phyloP scores from a whole-genome alignment of 2,113 vertebrate species.

The Centrocercus urophasianus region DNA sequence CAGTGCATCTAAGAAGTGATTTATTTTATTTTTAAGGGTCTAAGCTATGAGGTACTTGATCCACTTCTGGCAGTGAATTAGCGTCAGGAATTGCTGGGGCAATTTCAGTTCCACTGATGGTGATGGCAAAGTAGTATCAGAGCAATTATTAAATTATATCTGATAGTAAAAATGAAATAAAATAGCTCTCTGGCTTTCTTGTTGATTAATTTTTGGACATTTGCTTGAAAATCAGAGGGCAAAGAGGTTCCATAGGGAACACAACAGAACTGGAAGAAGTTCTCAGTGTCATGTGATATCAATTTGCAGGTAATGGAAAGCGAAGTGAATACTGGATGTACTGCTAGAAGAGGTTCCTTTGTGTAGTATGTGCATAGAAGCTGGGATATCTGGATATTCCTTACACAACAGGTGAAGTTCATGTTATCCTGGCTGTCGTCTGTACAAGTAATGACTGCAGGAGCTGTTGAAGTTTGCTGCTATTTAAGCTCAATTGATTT shows the following conservation, averaged over 20 bases:
- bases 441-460: background rate
- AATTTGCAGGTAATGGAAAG: background rate
- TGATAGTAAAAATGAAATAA: background rate
- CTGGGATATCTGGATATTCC: background rate
- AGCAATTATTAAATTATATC: background rate
- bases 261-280: accelerated
- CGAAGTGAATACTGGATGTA: background rate
- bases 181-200: background rate
- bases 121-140: background rate
- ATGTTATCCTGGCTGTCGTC: background rate
- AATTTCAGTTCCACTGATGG: background rate
- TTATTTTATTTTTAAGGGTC: background rate
- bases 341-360: background rate
- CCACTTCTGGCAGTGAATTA: background rate
- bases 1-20: background rate
- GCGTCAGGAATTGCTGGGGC: background rate
- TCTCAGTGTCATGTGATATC: background rate
- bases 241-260: background rate
- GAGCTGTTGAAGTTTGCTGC: background rate
- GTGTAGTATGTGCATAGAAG: background rate
- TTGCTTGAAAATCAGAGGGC: background rate
- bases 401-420: background rate
- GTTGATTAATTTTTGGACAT: background rate
- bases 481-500: background rate
- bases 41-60: background rate